phyloP scores from a whole-genome alignment of 2,888 invertebrate species.

The Lithophane semibrunnea region DNA sequence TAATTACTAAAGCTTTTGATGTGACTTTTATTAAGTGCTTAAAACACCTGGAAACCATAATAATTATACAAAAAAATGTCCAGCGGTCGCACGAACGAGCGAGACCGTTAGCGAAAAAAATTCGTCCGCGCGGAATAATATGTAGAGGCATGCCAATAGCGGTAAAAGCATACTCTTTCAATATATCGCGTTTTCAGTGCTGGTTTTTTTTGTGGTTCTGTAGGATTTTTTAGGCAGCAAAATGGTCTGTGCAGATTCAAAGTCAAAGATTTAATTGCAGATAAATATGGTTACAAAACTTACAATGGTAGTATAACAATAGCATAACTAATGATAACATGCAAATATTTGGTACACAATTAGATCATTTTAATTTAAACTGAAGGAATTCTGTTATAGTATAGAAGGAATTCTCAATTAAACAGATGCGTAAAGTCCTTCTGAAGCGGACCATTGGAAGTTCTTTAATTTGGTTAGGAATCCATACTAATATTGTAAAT shows the following conservation, averaged over 20 bases:
- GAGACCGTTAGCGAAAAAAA: slow-evolving; percentile 47
- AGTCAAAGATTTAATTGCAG: no score
- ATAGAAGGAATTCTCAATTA: no score
- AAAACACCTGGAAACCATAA: slow-evolving; percentile 49
- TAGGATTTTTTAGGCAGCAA: neutral
- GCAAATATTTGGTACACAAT: no score
- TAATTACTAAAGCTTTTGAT: slow-evolving; percentile 49
- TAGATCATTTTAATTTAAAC: no score
- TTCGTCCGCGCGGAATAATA: slow-evolving; percentile 52
- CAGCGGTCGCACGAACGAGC: slow-evolving; percentile 24
- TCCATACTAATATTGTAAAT: no score
- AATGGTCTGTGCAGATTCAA: neutral
- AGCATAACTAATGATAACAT: no score
- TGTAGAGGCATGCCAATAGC: slow-evolving; percentile 58
- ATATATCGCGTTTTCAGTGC: slow-evolving; percentile 42
- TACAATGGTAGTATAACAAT: no score
- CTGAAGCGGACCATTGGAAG: no score
- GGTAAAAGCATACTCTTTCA: slow-evolving; percentile 62
- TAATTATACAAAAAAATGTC: slow-evolving; percentile 35
- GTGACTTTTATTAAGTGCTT: slow-evolving; percentile 54
- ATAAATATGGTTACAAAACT: no score
- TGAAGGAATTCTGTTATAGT: no score
- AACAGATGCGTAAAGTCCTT: no score
- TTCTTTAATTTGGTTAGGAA: no score
- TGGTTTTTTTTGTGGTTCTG: slow-evolving; percentile 34